These are phyloP conservation scores for Philotrypesis tridentata DNA, from an alignment of 1,140 invertebrate genomes.

Conservation along the genomic window DNA sequence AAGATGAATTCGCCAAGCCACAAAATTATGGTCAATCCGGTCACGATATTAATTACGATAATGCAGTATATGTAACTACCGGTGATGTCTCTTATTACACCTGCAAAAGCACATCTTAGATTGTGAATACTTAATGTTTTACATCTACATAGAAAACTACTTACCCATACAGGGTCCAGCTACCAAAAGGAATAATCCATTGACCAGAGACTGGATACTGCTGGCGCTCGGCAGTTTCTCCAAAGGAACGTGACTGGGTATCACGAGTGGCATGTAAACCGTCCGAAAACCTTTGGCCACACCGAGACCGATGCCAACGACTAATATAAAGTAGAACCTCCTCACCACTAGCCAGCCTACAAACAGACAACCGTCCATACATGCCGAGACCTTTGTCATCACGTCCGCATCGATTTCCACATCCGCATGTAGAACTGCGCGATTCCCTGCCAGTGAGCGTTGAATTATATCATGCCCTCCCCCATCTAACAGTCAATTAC, in stretches of 20 bases:
- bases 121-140: too few species aligned
- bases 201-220: slow-evolving; percentile 78
- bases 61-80: slow-evolving; percentile 68
- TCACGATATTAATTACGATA: slow-evolving; percentile 68
- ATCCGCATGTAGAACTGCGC: too few species aligned
- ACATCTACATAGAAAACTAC: slow-evolving; percentile 32
- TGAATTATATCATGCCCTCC: not conserved
- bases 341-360: slow-evolving; percentile 72
- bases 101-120: slow-evolving; percentile 52
- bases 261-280: slow-evolving; percentile 80
- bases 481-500: not conserved
- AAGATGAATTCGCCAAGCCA: slow-evolving; percentile 63
- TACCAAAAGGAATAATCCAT: slow-evolving; percentile 76
- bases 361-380: not conserved
- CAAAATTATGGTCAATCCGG: slow-evolving; percentile 66
- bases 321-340: slow-evolving; percentile 59
- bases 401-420: not conserved
- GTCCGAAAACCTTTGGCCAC: slow-evolving; percentile 81
- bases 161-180: slow-evolving; percentile 79
- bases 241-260: slow-evolving; percentile 80
- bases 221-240: slow-evolving; percentile 78
- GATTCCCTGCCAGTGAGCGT: not conserved
- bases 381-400: not conserved
- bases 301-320: slow-evolving; percentile 72
- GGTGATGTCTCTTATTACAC: slow-evolving; percentile 67